Conservation (phyloP, 2,797 vertebrate genomes). For the Synanceia verrucosa region DNA sequence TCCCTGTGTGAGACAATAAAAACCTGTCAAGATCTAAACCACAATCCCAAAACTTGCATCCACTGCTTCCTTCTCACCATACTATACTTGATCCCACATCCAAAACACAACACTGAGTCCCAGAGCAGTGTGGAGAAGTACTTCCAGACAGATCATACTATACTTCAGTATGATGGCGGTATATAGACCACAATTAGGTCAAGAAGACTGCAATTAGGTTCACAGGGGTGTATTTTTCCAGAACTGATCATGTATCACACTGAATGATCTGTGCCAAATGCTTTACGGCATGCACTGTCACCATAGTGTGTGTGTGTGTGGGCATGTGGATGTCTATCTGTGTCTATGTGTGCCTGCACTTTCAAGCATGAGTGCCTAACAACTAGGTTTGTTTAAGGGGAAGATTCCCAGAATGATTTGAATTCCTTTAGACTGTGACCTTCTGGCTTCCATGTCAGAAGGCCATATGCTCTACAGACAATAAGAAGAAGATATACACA, state of each 20-base stretch:
- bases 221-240: not conserved
- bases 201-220: not conserved
- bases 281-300: not conserved
- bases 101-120: not conserved
- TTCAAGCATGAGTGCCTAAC: slow-evolving; percentile 35
- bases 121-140: not conserved
- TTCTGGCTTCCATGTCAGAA: slow-evolving; percentile 61
- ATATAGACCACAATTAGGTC: not conserved
- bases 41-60: no score
- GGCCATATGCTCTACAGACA: slow-evolving; percentile 76
- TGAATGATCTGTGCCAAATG: not conserved
- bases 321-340: not conserved
- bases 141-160: not conserved
- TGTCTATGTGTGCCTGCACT: not conserved
- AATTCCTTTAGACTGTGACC: slow-evolving; percentile 76
- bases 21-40: no score
- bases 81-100: not conserved
- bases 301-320: not conserved
- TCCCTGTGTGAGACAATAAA: no score
- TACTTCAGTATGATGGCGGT: no score
- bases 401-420: slow-evolving; percentile 70
- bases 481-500: slow-evolving; percentile 28
- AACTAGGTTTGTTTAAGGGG: slow-evolving; percentile 35
- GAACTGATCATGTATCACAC: not conserved
- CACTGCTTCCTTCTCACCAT: not conserved